Base-by-base conservation (phyloP, 2,888 invertebrate genomes). In the Meliscaeva auricollis region DNA sequence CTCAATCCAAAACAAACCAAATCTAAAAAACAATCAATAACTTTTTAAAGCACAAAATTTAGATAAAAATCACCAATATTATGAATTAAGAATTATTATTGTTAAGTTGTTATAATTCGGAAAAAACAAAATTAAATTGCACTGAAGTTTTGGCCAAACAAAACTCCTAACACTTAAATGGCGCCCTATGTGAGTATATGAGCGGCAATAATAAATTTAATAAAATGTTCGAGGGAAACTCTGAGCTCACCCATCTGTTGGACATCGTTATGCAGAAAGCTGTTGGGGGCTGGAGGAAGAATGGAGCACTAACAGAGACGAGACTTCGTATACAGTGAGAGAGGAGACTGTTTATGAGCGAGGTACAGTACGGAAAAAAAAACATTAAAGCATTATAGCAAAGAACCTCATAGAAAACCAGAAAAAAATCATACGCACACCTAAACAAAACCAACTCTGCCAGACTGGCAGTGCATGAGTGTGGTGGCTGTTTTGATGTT, bases 191-290 rank as follows among this genome's bases (percentile, higher is more conserved):
- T 17, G 15, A 15, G 17, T 17, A 48, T 32, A 15, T 15, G 22
- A 1, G 2, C 7, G 17, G 2, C 15, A 44, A 44, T 15, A 9
- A 22, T 46, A 20, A 17, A 26, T 38, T 38, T 3, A 38, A 6
- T 30, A 15, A 20, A 17, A 35, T 20, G 3, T 0, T 17, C 3
- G 0, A 9, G 1, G 66, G 66, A n/a, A 66, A 35, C 66, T 17
- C 48, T 50, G 17, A 17, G 2, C 2, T 20, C 32, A 64, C 66
- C 81, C 85, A 85, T 72, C 85, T 85, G 85, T 85, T 85, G 81
- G 85, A 38, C 72, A 73, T 76, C 44, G 46, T 54, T 68, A 32
- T 76, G 44, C 76, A 81, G 83, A 69, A 66, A 32, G 48, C 70
- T 72, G 60, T 22, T 50, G 58, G 35, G 17, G 35, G 32, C 17